Conservation (phyloP, 2,113 vertebrate genomes). For the Numida meleagris region DNA sequence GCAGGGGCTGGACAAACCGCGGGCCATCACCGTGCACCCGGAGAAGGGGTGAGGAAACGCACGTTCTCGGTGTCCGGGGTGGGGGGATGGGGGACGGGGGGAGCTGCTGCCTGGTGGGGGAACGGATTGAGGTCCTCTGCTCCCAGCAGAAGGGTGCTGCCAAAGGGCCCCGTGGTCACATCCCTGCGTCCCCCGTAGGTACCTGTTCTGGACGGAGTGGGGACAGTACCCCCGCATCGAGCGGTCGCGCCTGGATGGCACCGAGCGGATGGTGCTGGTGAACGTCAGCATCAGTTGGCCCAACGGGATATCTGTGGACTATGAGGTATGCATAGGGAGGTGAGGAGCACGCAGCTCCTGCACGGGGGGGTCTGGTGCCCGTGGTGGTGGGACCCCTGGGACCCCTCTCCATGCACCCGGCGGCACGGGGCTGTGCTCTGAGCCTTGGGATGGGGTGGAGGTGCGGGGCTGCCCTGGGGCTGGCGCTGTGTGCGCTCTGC, state of each 20-base stretch:
- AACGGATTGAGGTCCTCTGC: not conserved
- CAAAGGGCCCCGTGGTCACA: not conserved
- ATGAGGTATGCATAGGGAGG: conserved; percentile 78
- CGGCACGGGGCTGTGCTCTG: no score
- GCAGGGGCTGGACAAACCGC: conserved; percentile 94
- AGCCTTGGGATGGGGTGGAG: fast-evolving
- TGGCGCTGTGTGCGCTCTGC: fast-evolving
- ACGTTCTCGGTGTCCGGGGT: fast-evolving
- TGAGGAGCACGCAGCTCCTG: no score
- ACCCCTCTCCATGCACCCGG: no score
- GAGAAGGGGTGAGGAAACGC: conserved; percentile 85
- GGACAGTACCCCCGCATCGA: conserved; percentile 97
- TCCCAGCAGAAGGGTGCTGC: fast-evolving
- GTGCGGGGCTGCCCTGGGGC: not conserved
- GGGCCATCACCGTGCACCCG: conserved; percentile 94
- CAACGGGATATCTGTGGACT: conserved; percentile 95
- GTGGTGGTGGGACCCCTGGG: no score
- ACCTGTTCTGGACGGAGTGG: conserved; percentile 98
- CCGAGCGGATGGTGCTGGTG: conserved; percentile 88
- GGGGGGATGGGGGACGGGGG: no score
- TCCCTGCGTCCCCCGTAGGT: conserved; percentile 74
- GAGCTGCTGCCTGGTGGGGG: no score
- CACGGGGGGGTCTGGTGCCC: not conserved
- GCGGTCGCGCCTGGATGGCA: conserved; percentile 89
- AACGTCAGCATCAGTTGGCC: conserved; percentile 97